Evolutionary conservation across 2,797 vertebrate genomes (phyloP), one percentile per base, ranked within the genome.

Genomic region (Sphenopsis melanotis): DNA sequence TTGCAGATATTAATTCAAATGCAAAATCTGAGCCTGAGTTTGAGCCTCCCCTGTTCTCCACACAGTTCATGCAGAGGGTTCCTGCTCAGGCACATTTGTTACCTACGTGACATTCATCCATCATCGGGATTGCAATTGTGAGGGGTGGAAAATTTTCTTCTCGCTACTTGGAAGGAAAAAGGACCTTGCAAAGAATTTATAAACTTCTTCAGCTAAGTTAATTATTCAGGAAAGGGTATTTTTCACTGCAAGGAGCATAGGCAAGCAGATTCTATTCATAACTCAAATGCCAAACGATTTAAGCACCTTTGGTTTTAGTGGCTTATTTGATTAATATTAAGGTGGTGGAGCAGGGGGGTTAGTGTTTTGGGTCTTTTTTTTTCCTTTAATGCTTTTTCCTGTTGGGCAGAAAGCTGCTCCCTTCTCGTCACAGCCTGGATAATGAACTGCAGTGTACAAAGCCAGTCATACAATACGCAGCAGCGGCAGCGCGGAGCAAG

Each of bases 391-490:
- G 87, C 84, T 83, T 82, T 88, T 87, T 87, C 89, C 87, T 83
- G 79, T 94, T 3, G 26, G 94, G 92, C 87, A 92, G 83, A 90
- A 94, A 91, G 70, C 96, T 95, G 93, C 70, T 97, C 91, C 84
- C 84, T 93, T 94, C 96, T 97, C 94, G 93, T 97, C 96, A 96
- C 83, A 97, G 89, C 95, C 93, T 44, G 74, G 83, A 77, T 97
- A 97, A 98, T 95, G 97, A 98, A 97, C 97, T 97, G 96, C 98
- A 97, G 97, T 96, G 97, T 96, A 97, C 97, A 98, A 98, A 98
- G 97, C 97, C 93, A 97, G 97, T 98, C 97, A 97, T 97, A 98
- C 97, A 97, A 97, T 97, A 97, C 94, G 94, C 97, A 98, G 95
- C 97, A 96, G 93, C 91, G 91, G 97, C 97, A 92, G 96, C 36